phyloP scores from a whole-genome alignment of 1,140 invertebrate genomes.

The Colletes gigas region DNA sequence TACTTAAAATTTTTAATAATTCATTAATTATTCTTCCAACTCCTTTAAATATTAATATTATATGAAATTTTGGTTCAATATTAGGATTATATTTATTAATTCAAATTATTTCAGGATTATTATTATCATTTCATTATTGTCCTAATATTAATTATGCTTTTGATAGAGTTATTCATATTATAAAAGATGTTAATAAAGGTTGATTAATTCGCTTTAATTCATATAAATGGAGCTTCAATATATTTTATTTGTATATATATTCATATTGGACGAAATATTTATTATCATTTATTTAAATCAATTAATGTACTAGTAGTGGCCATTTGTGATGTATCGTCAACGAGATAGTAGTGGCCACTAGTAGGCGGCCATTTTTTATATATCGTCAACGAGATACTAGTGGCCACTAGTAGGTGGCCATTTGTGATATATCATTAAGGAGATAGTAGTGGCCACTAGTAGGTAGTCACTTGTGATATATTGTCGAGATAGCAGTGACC shows the following conservation, averaged over 20 bases:
- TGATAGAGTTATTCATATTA: constrained; percentile 82
- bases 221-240: constrained; percentile 82
- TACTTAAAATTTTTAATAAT: no score
- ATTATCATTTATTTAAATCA: constrained; percentile 81
- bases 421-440: no score
- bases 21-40: neutral
- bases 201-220: constrained; percentile 82
- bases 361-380: no score
- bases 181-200: constrained; percentile 81
- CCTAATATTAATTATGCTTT: constrained; percentile 82
- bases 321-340: no score
- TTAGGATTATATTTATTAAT: constrained; percentile 80
- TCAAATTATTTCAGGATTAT: constrained; percentile 83
- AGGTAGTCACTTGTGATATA: no score
- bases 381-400: no score
- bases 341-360: no score
- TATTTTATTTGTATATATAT: constrained; percentile 82
- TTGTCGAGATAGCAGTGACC: no score
- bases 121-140: constrained; percentile 84
- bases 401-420: no score
- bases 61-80: neutral
- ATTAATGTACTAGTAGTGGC: no score
- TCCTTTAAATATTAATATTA: neutral
- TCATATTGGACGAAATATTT: constrained; percentile 82
- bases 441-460: no score